phyloP scores from a whole-genome alignment of 1,140 invertebrate genomes.

The Ceratitis capitata region DNA sequence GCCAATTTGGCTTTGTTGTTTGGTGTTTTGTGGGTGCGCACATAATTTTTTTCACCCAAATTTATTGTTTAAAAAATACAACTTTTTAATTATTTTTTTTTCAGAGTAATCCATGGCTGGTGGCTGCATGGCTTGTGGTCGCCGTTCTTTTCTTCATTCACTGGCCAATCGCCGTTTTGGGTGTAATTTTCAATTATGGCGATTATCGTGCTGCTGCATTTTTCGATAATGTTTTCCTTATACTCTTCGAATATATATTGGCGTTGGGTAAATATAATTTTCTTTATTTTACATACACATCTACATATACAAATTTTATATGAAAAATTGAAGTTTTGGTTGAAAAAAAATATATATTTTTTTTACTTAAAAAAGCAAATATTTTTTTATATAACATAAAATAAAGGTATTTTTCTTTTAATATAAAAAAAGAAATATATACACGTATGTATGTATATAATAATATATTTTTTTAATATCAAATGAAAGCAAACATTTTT shows the following conservation, averaged over 20 bases:
- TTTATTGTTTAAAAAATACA: not conserved
- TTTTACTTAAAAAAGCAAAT: too few species aligned
- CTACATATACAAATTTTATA: not conserved
- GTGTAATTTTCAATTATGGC: conserved; percentile 55
- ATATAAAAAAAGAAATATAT: too few species aligned
- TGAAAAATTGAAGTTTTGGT: not conserved
- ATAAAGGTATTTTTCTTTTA: too few species aligned
- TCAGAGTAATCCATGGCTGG: conserved; percentile 48
- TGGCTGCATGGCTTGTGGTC: conserved; percentile 51
- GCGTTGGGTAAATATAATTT: conserved; percentile 48
- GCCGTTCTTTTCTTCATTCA: conserved; percentile 47
- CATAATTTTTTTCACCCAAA: not conserved
- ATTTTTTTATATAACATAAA: too few species aligned
- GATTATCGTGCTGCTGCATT: conserved; percentile 51
- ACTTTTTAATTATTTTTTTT: not conserved
- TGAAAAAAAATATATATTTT: not conserved
- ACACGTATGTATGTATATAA: too few species aligned
- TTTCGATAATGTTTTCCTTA: conserved; percentile 46
- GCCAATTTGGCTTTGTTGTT: conserved; percentile 51
- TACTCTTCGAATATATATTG: conserved; percentile 49
- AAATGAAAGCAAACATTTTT: too few species aligned
- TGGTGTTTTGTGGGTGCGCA: conserved; percentile 50
- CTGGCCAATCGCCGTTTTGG: conserved; percentile 54
- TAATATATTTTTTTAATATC: too few species aligned
- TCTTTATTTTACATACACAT: not conserved